These are phyloP conservation scores for Crenichthys baileyi DNA, from an alignment of 2,797 vertebrate genomes.

Conservation along the genomic window DNA sequence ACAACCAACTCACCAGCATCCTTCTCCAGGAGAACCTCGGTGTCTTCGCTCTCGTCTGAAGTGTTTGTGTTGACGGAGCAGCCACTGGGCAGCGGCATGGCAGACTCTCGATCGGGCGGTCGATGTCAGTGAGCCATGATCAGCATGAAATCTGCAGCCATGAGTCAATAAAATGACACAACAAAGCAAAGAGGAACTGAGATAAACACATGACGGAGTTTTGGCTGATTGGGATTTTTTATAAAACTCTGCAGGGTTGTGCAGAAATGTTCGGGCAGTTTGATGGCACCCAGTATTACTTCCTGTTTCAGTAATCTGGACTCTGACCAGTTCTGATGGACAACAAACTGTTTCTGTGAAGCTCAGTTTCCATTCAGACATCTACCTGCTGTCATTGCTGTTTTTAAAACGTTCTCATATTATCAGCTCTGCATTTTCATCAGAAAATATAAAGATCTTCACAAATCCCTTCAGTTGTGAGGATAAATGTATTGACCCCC, in stretches of 20 bases:
- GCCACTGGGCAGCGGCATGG: conserved; percentile 66
- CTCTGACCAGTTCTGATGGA: neutral
- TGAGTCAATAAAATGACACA: conserved; percentile 1
- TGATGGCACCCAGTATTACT: neutral
- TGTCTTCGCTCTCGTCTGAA: conserved; percentile 62
- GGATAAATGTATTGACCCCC: neutral
- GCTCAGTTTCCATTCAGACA: neutral
- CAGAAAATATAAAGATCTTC: neutral
- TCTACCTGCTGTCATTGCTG: neutral
- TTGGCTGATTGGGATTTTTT: neutral
- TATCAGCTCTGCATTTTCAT: neutral
- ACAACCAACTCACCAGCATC: conserved; percentile 49
- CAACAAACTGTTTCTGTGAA: neutral
- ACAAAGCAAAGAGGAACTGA: neutral
- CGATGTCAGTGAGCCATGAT: conserved; percentile 52
- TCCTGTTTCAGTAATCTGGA: neutral
- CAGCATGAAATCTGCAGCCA: conserved; percentile 24
- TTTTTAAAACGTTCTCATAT: neutral
- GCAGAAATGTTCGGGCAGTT: conserved; percentile 1
- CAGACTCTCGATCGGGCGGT: neutral
- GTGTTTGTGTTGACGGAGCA: conserved; percentile 65
- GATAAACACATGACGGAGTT: conserved; percentile 4
- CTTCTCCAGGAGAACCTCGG: conserved; percentile 63
- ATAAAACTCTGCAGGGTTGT: neutral
- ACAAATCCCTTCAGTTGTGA: neutral